Evolutionary conservation across 2,113 vertebrate species (phyloP), one percentile per base, ranked within the genome.

Genomic region (Serinus canaria): DNA sequence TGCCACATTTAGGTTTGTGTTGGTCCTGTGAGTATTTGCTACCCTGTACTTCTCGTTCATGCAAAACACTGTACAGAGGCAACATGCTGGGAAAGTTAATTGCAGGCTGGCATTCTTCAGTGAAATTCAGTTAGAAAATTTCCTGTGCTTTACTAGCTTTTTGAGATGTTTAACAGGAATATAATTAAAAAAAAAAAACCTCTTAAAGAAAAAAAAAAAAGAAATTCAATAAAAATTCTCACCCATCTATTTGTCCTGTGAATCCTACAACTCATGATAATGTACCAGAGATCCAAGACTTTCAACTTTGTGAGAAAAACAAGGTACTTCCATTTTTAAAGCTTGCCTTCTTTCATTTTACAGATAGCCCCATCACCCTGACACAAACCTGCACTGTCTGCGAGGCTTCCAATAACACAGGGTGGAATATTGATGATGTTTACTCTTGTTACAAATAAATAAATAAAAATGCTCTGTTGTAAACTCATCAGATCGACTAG

Each of bases 401-500:
- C 6, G 15, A 90, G 76, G 90, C 73, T 90, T 95, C 82, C 94
- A 92, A 55, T 85, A 91, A 86, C 63, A 63, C 22, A 7, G 52
- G 47, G 77, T 13, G 7, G 28, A 87, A 78, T 89, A 92, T 72
- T 87, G 90, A 94, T 68, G 80, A 78, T 87, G 90, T 90, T 86
- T 90, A 78, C 83, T 92, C 76, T 92, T 50, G 77, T 93, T 84
- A 87, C 88, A 90, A 90, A 96, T 70, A 97, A 95, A 95, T 86
- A 97, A 93, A 96, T 83, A 94, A 83, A 94, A 64, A 60, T 43
- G 69, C 69, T 86, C 87, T 12, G 3, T 35, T 87, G 86, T 87
- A 90, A 96, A 90, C 94, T 90, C 92, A 96, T 93, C 93, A 60
- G 59, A 96, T 96, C 7, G 82, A 95, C 95, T 90, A 58, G 60